phyloP scores from a whole-genome alignment of 2,113 vertebrate species.

The Chlamydotis undulata region DNA sequence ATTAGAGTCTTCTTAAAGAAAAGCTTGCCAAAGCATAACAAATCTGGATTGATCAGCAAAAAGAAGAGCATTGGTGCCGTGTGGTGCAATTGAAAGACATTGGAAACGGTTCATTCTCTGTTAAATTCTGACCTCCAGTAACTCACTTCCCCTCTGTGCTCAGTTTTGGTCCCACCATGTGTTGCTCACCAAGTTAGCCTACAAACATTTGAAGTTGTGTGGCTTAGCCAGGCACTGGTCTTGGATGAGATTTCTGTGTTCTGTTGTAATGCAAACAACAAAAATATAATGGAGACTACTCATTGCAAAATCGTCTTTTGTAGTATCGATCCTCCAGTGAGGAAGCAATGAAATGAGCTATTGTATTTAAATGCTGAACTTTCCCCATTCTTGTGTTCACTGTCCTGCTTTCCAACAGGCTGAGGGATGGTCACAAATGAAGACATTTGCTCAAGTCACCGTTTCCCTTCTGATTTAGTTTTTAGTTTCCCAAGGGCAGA shows the following conservation, averaged over 20 bases:
- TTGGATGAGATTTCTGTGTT: conserved; percentile 36
- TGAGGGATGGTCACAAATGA: conserved; percentile 38
- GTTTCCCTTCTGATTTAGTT: conserved; percentile 35
- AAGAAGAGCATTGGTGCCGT: background rate
- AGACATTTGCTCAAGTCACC: conserved; percentile 17
- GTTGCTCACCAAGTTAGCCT: conserved; percentile 32
- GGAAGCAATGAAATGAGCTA: conserved; percentile 42
- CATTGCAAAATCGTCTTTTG: conserved; percentile 62
- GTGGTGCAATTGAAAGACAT: background rate
- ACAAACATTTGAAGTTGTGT: background rate
- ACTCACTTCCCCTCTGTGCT: conserved; percentile 29
- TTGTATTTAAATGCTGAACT: conserved; percentile 61
- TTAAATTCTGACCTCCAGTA: conserved; percentile 32
- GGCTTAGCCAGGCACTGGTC: conserved; percentile 19
- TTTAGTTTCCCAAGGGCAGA: conserved; percentile 55
- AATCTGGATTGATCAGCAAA: background rate
- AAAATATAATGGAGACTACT: conserved; percentile 43
- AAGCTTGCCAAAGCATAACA: background rate
- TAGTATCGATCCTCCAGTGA: conserved; percentile 31
- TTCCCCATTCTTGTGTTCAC: conserved; percentile 31
- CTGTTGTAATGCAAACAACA: conserved; percentile 55
- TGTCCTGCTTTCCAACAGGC: background rate
- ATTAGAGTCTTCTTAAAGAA: background rate
- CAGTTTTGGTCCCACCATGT: conserved; percentile 10
- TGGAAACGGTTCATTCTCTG: background rate